Evolutionary conservation across 1,140 invertebrate genomes (phyloP), one percentile per base, ranked within the genome.

Genomic region (Latrodectus geometricus): DNA sequence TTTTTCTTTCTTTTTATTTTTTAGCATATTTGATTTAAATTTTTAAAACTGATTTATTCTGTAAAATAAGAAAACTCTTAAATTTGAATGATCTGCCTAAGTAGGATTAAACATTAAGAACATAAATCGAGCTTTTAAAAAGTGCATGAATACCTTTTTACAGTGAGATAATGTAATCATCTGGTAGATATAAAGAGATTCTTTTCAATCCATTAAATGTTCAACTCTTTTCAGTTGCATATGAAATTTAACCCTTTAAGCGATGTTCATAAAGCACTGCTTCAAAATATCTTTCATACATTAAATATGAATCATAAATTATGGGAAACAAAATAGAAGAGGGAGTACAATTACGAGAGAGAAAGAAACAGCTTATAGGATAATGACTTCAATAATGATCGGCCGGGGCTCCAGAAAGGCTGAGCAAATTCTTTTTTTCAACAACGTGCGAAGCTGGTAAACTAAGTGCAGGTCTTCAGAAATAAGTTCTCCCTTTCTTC

Each of bases 321-420:
- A 61, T 61, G 54, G 11, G 54, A 61, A 61, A 61, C 54, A 61
- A 61, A 61, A 61, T 17, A 8, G 17, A 17, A 8, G 54, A 14
- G 54, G 17, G 2, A 61, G 3, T 14, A 4, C 17, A 61, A 61
- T 61, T 17, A 61, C 17, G 54, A 8, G 17, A 61, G 17, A 17
- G 17, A 61, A 61, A 61, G 17, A 61, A 61, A 61, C 11, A 14
- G 11, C 54, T 61, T 61, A 61, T 61, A 23, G 68, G 74, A 54
- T 52, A 84, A 84, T 84, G 73, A 84, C 54, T 75, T 21, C 48
- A 69, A 77, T 85, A 85, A 85, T 61, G 83, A 78, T 77, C 83
- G 20, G 2, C 83, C 66, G 48, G 66, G 12, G 65, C 23, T 79
- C 65, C 65, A 35, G 8, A 23, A 66, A 17, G 66, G 9, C 56